phyloP scores from a whole-genome alignment of 2,888 invertebrate species.

The Chelonus formosanus region DNA sequence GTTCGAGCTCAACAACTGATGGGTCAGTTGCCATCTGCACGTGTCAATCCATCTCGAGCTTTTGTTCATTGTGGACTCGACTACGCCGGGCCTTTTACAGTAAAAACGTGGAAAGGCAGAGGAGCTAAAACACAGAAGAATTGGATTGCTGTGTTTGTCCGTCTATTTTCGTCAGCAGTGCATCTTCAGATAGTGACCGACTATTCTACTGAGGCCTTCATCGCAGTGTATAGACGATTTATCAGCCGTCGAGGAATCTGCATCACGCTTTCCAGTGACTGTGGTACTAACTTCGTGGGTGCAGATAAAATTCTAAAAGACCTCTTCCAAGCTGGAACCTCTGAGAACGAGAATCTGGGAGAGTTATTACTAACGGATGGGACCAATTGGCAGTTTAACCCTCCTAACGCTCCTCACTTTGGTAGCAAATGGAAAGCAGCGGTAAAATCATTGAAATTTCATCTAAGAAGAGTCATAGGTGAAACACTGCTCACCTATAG shows the following conservation, averaged over 20 bases:
- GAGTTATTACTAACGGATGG: slow-evolving; percentile 28
- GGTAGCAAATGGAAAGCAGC: slow-evolving; percentile 52
- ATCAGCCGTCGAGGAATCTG: slow-evolving; percentile 38
- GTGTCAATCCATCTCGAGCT: slow-evolving; percentile 26
- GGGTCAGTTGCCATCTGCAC: slow-evolving; percentile 45
- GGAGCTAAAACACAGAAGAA: slow-evolving; percentile 34
- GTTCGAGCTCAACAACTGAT: slow-evolving; percentile 43
- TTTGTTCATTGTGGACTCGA: slow-evolving; percentile 35
- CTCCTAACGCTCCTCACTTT: slow-evolving; percentile 47
- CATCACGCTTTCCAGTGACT: background rate
- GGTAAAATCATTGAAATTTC: slow-evolving; percentile 46
- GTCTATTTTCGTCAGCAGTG: too few relatives aligned
- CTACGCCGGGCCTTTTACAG: slow-evolving; percentile 37
- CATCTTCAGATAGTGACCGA: too few relatives aligned
- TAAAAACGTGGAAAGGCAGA: slow-evolving; percentile 28
- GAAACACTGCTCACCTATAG: too few relatives aligned
- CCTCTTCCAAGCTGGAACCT: background rate
- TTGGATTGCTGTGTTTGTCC: slow-evolving; percentile 44
- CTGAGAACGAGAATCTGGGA: background rate
- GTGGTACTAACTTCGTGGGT: background rate
- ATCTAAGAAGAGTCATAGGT: too few relatives aligned
- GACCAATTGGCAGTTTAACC: slow-evolving; percentile 46
- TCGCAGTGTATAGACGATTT: slow-evolving; percentile 41
- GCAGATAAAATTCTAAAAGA: slow-evolving; percentile 8
- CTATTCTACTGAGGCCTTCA: too few relatives aligned